These are phyloP conservation scores for Drosophila aff. DNA, from an alignment of 1,140 invertebrate genomes.

Conservation along the genomic window DNA sequence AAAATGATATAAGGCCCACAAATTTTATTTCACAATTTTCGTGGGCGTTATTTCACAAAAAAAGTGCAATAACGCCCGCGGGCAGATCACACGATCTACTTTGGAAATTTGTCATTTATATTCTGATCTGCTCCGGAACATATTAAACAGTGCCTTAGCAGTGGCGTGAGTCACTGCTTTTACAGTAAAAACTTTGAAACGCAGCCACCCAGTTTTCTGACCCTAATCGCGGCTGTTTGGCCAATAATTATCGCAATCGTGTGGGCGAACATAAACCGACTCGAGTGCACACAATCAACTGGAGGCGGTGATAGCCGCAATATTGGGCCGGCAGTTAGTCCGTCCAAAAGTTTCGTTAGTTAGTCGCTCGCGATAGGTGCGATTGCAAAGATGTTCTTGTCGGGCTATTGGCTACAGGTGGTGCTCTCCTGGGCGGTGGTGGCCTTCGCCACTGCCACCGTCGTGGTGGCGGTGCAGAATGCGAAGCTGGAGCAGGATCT, in stretches of 20 bases:
- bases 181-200: too few species aligned
- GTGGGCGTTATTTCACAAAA: too few species aligned
- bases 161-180: too few species aligned
- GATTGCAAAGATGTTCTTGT: conserved; percentile 57
- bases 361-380: conserved; percentile 45
- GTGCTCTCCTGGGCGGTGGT: conserved; percentile 56
- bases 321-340: conserved; percentile 30
- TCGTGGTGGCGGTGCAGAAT: conserved; percentile 78
- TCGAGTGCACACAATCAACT: conserved; percentile 46
- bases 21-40: too few species aligned
- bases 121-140: too few species aligned
- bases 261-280: conserved; percentile 42
- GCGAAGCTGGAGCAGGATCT: conserved; percentile 50
- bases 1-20: too few species aligned
- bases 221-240: conserved; percentile 28
- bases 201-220: background rate
- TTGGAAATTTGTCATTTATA: too few species aligned
- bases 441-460: conserved; percentile 83
- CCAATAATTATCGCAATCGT: conserved; percentile 37
- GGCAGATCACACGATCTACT: too few species aligned
- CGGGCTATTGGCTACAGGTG: conserved; percentile 35
- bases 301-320: background rate
- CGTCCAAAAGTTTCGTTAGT: conserved; percentile 31
- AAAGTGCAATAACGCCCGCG: too few species aligned
- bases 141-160: too few species aligned